phyloP scores from a whole-genome alignment of 2,888 invertebrate species.

The Tanypteryx hageni region DNA sequence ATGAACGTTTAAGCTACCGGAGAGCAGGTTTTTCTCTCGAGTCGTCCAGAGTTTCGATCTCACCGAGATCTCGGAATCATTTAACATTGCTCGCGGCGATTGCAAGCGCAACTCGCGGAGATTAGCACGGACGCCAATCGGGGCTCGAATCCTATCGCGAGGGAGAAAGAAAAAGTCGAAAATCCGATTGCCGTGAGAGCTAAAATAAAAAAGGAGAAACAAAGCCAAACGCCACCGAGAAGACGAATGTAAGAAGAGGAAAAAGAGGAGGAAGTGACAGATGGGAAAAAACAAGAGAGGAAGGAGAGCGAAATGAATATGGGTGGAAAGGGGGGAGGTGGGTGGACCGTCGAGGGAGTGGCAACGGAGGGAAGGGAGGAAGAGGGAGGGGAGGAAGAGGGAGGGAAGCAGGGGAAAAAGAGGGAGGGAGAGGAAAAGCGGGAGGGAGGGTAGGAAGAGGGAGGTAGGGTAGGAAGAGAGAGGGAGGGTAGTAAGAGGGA shows the following conservation, averaged over 20 bases:
- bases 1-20: not conserved
- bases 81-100: not conserved
- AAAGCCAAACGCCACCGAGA: too few relatives aligned
- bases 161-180: too few relatives aligned
- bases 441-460: slow-evolving; percentile 42
- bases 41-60: not conserved
- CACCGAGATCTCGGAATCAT: not conserved
- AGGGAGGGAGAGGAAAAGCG: slow-evolving; percentile 44
- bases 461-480: slow-evolving; percentile 52
- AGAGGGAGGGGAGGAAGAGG: slow-evolving; percentile 65
- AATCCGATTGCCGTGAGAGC: too few relatives aligned
- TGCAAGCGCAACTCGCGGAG: not conserved
- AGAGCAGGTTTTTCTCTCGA: not conserved
- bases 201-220: too few relatives aligned
- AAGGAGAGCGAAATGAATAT: slow-evolving; percentile 55
- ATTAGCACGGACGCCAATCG: not conserved
- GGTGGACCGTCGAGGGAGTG: not conserved
- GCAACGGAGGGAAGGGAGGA: not conserved
- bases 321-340: slow-evolving; percentile 65
- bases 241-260: too few relatives aligned
- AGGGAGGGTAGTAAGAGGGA: slow-evolving; percentile 51
- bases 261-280: not conserved
- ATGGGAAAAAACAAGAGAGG: not conserved
- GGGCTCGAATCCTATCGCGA: too few relatives aligned
- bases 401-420: not conserved